These are phyloP conservation scores for Rafetus swinhoei DNA, from an alignment of 2,113 vertebrate species.

Conservation along the genomic window DNA sequence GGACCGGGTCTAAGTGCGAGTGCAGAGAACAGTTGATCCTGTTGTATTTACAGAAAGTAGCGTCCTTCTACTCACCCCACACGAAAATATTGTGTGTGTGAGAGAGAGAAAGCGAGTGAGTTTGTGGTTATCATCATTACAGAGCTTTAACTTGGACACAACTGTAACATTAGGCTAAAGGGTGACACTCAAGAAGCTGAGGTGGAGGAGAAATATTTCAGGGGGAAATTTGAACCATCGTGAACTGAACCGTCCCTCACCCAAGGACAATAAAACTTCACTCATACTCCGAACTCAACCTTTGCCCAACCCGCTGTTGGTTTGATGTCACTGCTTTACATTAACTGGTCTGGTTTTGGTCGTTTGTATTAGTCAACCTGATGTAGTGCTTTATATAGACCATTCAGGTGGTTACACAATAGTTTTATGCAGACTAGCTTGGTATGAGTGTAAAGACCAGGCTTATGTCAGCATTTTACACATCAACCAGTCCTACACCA, in stretches of 20 bases:
- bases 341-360: accelerated
- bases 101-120: background rate
- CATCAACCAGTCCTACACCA: background rate
- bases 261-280: accelerated
- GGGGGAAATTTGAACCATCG: background rate
- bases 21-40: slow-evolving; percentile 69
- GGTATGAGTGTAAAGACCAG: background rate
- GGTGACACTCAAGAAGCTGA: accelerated
- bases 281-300: background rate
- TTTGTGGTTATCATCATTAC: background rate
- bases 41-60: slow-evolving; percentile 58
- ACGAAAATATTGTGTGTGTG: slow-evolving; percentile 56
- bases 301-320: background rate
- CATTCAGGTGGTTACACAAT: background rate
- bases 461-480: background rate
- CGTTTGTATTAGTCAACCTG: too few relatives aligned
- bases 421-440: background rate
- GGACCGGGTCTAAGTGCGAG: slow-evolving; percentile 49
- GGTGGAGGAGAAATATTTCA: accelerated
- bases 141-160: background rate
- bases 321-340: accelerated
- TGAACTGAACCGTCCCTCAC: accelerated
- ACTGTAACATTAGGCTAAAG: accelerated
- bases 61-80: slow-evolving; percentile 17
- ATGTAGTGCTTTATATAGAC: background rate